A percentile compares a stretch with the other conserved stretches of the same genome.
Conservation (phyloP, 2,113 vertebrate genomes). For the Pseudorasbora parva region DNA sequence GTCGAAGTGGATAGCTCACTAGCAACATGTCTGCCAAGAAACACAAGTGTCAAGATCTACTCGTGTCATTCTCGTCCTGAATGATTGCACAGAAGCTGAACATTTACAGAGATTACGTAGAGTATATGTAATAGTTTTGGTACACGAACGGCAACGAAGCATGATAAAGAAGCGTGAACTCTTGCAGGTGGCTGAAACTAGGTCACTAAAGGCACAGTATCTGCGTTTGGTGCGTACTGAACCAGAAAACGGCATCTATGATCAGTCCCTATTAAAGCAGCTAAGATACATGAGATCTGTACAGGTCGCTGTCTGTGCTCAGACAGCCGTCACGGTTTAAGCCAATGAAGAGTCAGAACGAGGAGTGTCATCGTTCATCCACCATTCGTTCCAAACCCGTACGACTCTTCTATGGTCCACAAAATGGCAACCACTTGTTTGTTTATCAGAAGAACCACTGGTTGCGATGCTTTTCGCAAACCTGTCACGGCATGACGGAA, state of each 20-base stretch:
- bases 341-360: background rate
- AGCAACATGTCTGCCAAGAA: background rate
- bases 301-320: too few relatives aligned
- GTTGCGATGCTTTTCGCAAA: background rate
- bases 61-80: background rate
- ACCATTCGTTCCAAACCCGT: background rate
- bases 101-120: slow-evolving; percentile 3
- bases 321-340: too few relatives aligned
- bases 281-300: slow-evolving; percentile 32
- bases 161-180: background rate
- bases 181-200: slow-evolving; percentile 20
- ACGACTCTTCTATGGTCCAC: background rate
- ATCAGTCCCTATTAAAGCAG: slow-evolving; percentile 15
- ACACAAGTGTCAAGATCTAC: background rate
- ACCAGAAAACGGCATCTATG: slow-evolving; percentile 27
- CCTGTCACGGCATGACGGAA: too few relatives aligned
- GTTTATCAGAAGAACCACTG: too few relatives aligned
- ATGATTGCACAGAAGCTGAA: slow-evolving; percentile 21
- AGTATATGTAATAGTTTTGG: slow-evolving; percentile 27
- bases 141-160: background rate
- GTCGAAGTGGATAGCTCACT: too few relatives aligned
- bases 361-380: background rate
- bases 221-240: background rate
- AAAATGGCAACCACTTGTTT: too few relatives aligned
- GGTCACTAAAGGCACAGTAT: slow-evolving; percentile 39